phyloP scores from a whole-genome alignment of 2,797 vertebrate species.

The Margarornis squamiger region DNA sequence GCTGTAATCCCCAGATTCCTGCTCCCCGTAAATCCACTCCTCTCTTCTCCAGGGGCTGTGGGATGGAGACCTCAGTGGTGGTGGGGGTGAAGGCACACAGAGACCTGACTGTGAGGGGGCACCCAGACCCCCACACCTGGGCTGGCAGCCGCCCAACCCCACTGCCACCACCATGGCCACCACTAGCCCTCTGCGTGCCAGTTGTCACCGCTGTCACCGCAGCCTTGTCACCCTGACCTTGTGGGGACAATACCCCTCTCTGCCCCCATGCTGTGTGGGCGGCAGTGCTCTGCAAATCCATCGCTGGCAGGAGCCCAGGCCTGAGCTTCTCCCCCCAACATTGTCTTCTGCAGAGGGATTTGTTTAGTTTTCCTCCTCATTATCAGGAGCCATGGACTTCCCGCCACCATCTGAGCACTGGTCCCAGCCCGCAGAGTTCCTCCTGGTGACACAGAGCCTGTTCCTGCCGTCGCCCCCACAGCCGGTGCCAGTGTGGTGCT shows the following conservation, averaged over 20 bases:
- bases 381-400: neutral
- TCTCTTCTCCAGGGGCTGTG: accelerated
- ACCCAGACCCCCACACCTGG: neutral
- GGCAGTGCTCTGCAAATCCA: neutral
- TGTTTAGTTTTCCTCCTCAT: neutral
- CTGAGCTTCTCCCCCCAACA: neutral
- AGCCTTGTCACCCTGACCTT: neutral
- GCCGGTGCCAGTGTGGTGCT: neutral
- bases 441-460: neutral
- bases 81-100: neutral
- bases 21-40: neutral
- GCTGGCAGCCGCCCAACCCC: neutral
- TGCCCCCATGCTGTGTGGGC: accelerated
- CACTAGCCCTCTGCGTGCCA: accelerated
- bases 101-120: neutral
- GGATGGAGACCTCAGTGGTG: neutral
- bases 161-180: accelerated
- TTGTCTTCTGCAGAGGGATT: slow-evolving; percentile 15
- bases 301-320: neutral
- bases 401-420: neutral
- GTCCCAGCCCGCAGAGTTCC: neutral
- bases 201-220: neutral
- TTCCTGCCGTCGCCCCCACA: neutral
- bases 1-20: neutral
- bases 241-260: neutral